Evolutionary conservation across 1,140 invertebrate genomes (phyloP).

Genomic region (Agrilus planipennis): DNA sequence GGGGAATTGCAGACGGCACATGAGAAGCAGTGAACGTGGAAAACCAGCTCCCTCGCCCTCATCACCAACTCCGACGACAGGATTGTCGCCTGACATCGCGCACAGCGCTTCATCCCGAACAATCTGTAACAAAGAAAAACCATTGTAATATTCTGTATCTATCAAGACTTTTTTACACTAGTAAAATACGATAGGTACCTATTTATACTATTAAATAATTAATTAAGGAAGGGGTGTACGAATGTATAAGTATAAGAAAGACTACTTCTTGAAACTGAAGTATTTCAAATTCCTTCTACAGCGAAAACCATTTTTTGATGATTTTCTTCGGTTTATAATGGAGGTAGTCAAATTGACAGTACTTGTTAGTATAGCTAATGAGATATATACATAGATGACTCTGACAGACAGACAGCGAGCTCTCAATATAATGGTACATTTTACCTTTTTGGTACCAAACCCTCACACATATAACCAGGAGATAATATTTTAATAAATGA

Average conservation of each 20-base stretch:
- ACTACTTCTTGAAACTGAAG: too few species aligned
- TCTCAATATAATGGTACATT: too few species aligned
- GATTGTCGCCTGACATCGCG: constrained; percentile 80
- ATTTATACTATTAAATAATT: not conserved
- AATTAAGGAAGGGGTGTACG: not conserved
- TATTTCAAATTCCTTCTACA: too few species aligned
- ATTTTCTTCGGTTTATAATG: not conserved
- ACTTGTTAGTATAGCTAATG: too few species aligned
- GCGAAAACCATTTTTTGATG: not conserved
- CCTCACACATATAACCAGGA: too few species aligned
- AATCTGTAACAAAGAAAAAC: constrained; percentile 46
- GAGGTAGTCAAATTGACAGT: too few species aligned
- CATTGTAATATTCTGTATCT: not conserved
- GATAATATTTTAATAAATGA: too few species aligned
- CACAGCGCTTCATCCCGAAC: constrained; percentile 73
- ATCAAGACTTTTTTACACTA: not conserved
- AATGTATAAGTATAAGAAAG: not conserved
- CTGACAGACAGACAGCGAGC: too few species aligned
- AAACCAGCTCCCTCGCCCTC: constrained; percentile 83
- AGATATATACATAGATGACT: too few species aligned
- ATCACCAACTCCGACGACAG: constrained; percentile 91
- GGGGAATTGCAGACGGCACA: constrained; percentile 81
- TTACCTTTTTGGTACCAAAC: too few species aligned
- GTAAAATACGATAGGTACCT: not conserved
- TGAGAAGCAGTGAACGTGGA: constrained; percentile 90